phyloP scores from a whole-genome alignment of 2,888 invertebrate genomes.

The Strigamia maritima region DNA sequence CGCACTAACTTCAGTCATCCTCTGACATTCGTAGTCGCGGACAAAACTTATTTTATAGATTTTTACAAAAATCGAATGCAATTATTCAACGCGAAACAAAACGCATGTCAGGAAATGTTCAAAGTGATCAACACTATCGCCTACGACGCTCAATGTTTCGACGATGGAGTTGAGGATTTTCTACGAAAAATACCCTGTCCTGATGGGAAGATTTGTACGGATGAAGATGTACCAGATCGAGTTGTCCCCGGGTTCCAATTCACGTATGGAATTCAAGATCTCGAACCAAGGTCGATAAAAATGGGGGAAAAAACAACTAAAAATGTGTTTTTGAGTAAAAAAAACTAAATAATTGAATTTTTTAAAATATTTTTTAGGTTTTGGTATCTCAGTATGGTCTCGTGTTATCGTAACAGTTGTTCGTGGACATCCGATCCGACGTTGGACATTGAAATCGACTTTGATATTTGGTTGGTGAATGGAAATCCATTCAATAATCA shows the following conservation, averaged over 20 bases:
- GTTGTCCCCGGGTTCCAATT: slow-evolving; percentile 87
- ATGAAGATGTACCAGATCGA: slow-evolving; percentile 80
- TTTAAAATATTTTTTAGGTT: slow-evolving; percentile 61
- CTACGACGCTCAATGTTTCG: slow-evolving; percentile 79
- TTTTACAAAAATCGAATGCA: slow-evolving; percentile 71
- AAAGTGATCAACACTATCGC: slow-evolving; percentile 74
- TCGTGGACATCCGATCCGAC: slow-evolving; percentile 63
- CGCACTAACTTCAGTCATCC: slow-evolving; percentile 59
- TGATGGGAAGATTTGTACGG: slow-evolving; percentile 69
- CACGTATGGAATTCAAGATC: slow-evolving; percentile 82
- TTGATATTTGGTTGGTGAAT: slow-evolving; percentile 94
- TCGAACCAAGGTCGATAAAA: slow-evolving; percentile 73
- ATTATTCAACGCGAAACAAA: slow-evolving; percentile 59
- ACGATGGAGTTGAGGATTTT: slow-evolving; percentile 70
- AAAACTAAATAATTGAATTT: background rate
- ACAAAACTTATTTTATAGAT: slow-evolving; percentile 80
- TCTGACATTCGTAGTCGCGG: slow-evolving; percentile 83
- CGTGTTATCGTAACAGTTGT: slow-evolving; percentile 74
- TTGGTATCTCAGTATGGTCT: slow-evolving; percentile 93
- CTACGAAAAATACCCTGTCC: slow-evolving; percentile 82
- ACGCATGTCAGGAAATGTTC: slow-evolving; percentile 84
- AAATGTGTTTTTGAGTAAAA: background rate
- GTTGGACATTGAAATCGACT: slow-evolving; percentile 59
- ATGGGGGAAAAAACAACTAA: background rate
- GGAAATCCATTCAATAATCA: slow-evolving; percentile 86